phyloP scores from a whole-genome alignment of 2,888 invertebrate species.

The Seladonia tumulorum region DNA sequence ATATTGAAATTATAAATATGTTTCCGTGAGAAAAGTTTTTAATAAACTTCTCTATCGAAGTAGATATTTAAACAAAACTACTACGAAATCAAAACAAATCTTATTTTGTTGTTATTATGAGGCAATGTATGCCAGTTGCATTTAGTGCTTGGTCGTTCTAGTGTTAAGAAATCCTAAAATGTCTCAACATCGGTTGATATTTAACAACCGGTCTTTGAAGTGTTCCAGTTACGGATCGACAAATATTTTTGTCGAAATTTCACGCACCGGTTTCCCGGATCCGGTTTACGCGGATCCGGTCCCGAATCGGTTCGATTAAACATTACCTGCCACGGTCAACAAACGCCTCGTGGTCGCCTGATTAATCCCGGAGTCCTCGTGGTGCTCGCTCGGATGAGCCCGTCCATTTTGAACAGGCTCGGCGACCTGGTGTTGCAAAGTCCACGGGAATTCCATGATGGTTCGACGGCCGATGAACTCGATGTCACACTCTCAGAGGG shows the following conservation, averaged over 20 bases:
- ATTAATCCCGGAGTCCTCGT: conserved; percentile 70
- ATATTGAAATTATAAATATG: too few species aligned
- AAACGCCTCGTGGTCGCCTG: conserved; percentile 74
- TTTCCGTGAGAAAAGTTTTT: too few species aligned
- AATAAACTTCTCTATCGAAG: too few species aligned
- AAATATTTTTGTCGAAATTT: conserved; percentile 9
- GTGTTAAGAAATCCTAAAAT: not conserved
- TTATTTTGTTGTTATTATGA: too few species aligned
- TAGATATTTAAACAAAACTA: too few species aligned
- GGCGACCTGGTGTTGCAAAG: conserved; percentile 73
- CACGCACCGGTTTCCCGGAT: conserved; percentile 16
- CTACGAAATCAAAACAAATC: too few species aligned
- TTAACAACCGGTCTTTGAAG: conserved; percentile 3
- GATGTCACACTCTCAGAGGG: conserved; percentile 31
- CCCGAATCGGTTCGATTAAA: not conserved
- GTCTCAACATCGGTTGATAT: conserved; percentile 11
- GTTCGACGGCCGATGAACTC: not conserved
- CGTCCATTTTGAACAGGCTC: conserved; percentile 69
- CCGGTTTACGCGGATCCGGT: not conserved
- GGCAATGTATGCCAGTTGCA: too few species aligned
- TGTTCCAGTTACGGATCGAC: conserved; percentile 13
- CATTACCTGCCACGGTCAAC: conserved; percentile 75
- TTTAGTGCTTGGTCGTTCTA: too few species aligned
- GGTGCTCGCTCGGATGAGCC: conserved; percentile 67
- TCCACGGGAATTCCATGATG: conserved; percentile 78